phyloP scores from a whole-genome alignment of 2,113 vertebrate species.

The Microcebus tavaratra region DNA sequence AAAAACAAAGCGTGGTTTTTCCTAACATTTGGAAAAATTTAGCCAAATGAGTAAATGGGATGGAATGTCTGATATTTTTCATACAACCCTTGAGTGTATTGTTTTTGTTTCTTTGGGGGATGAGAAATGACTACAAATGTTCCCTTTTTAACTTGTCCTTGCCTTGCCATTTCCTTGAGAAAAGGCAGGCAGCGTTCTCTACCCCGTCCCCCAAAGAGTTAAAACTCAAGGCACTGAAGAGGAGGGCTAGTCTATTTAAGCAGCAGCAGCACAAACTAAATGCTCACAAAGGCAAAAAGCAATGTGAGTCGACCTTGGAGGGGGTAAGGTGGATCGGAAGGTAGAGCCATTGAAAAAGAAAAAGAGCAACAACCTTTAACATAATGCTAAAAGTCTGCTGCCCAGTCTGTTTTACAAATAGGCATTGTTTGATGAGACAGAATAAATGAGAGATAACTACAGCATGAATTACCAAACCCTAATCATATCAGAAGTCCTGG shows the following conservation, averaged over 20 bases:
- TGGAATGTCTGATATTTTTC: conserved; percentile 83
- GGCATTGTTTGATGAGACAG: conserved; percentile 63
- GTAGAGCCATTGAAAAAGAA: conserved; percentile 12
- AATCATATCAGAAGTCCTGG: conserved; percentile 69
- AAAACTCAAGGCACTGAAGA: conserved; percentile 80
- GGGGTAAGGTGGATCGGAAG: conserved; percentile 41
- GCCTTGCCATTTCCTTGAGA: conserved; percentile 82
- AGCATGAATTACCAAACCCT: conserved; percentile 69
- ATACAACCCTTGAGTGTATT: conserved; percentile 79
- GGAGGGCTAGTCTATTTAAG: conserved; percentile 76
- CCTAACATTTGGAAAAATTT: conserved; percentile 75
- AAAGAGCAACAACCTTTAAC: conserved; percentile 54
- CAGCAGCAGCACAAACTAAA: conserved; percentile 85
- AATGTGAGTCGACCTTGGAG: conserved; percentile 91
- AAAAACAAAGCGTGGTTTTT: conserved; percentile 25
- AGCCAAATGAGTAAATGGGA: conserved; percentile 81
- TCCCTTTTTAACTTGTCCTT: conserved; percentile 74
- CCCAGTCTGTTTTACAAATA: conserved; percentile 6
- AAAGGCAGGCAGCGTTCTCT: conserved; percentile 72
- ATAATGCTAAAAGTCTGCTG: not conserved
- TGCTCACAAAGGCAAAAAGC: conserved; percentile 89
- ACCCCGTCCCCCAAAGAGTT: conserved; percentile 81
- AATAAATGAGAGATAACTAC: conserved; percentile 62
- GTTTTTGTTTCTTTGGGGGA: conserved; percentile 74
- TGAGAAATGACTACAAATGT: conserved; percentile 41